Conservation (phyloP, 2,888 invertebrate genomes). For the Parnassius glacialis region DNA sequence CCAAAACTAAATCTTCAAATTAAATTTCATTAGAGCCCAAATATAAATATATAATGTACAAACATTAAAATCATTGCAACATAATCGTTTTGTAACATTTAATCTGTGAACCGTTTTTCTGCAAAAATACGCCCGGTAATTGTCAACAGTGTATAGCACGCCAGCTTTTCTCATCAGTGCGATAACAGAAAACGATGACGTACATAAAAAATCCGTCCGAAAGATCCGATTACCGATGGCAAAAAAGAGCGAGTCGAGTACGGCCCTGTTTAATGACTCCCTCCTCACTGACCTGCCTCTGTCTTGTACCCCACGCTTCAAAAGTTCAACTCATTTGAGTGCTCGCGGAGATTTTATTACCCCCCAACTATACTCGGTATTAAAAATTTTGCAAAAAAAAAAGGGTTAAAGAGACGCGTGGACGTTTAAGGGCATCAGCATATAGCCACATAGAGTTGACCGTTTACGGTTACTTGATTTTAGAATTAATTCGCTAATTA, state of each 20-base stretch:
- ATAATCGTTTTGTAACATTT: too few relatives aligned
- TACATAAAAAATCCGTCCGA: slow-evolving; percentile 21
- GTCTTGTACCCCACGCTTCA: slow-evolving; percentile 78
- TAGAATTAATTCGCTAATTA: slow-evolving; percentile 72
- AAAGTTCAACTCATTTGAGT: slow-evolving; percentile 81
- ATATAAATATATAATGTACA: too few relatives aligned
- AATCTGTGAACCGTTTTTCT: not conserved
- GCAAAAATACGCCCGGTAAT: not conserved
- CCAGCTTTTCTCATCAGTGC: not conserved
- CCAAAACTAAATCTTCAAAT: too few relatives aligned
- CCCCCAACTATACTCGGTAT: slow-evolving; percentile 76
- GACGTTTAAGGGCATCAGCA: slow-evolving; percentile 60
- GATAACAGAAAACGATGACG: slow-evolving; percentile 6
- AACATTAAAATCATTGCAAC: too few relatives aligned
- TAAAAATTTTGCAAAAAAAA: slow-evolving; percentile 57
- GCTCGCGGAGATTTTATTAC: slow-evolving; percentile 79
- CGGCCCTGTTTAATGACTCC: slow-evolving; percentile 66
- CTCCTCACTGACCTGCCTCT: slow-evolving; percentile 75
- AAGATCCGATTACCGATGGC: slow-evolving; percentile 28
- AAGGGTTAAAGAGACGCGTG: slow-evolving; percentile 66
- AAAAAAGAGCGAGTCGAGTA: slow-evolving; percentile 34
- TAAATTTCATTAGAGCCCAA: too few relatives aligned
- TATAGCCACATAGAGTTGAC: slow-evolving; percentile 56
- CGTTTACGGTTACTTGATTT: slow-evolving; percentile 69
- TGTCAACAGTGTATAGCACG: not conserved